Evolutionary conservation across 2,113 vertebrate species (phyloP), one percentile per base, ranked within the genome.

Genomic region (Triplophysa rosa): DNA sequence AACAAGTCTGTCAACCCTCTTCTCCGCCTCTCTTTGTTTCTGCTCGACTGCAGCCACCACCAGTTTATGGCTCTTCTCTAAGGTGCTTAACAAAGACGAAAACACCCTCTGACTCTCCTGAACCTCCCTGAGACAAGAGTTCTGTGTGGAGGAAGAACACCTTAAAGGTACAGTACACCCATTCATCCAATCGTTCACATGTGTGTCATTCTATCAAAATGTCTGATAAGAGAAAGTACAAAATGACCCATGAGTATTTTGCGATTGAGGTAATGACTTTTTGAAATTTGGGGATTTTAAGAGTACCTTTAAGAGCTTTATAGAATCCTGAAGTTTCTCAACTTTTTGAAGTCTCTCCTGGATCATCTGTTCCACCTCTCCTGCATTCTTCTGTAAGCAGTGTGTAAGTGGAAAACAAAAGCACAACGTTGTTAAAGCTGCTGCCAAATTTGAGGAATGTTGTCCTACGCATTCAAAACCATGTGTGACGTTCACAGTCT

Each of bases 51-150:
- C 86, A 7, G 82, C 17, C 19, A 93, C 84, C 0, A 93, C 85
- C 0, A 83, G 86, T 83, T 90, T 92, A 86, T 93, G 92, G 69
- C 80, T 91, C 76, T 85, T 88, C 81, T 93, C 92, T 84, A 93
- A 90, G 1, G 87, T 83, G 45, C 81, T 83, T 9, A 92, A 86
- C 6, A 93, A 80, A 21, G 75, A 85, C 0, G 90, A 91, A 54
- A 93, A 92, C 45, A 92, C 86, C 77, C 86, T 89, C 68, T 92
- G 90, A 74, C 91, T 93, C 66, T 92, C 91, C 54, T 90, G 86
- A 47, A 92, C 90, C 84, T 93, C 92, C 52, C 88, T 86, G 8
- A 89, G 87, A 84, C 91, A 92, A 9, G 89, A 90, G 83, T 56
- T 91, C 92, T 93, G 83, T 67, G 78, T 45, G 67, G 77, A 85